A percentile compares a stretch with the other conserved stretches of the same genome.
Evolutionary conservation across 2,113 vertebrate genomes (phyloP).

Genomic region (Tonatia bakeri): DNA sequence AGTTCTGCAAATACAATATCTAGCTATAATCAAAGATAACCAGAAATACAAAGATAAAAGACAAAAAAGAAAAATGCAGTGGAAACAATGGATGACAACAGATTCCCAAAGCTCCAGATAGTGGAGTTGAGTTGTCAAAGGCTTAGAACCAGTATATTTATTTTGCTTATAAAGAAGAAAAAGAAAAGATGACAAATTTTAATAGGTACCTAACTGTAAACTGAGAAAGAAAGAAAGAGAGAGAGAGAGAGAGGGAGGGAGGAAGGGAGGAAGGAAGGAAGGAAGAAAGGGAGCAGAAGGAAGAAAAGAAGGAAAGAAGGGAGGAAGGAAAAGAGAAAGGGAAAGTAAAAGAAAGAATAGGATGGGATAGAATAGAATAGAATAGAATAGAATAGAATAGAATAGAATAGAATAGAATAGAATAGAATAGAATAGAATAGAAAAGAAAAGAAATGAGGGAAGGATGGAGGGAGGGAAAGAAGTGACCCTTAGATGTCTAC

Average conservation of each 20-base stretch:
- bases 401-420: no score
- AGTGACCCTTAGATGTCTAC: background rate
- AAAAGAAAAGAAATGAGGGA: no score
- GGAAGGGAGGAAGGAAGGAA: no score
- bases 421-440: no score
- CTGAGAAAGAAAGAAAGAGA: background rate
- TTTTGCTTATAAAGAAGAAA: background rate
- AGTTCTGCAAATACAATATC: background rate
- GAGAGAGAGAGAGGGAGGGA: fast-evolving
- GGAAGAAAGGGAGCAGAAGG: no score
- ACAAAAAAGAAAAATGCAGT: background rate
- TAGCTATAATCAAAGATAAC: background rate
- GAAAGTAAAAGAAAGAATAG: no score
- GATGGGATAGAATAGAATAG: no score
- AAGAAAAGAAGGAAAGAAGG: no score
- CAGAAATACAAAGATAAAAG: background rate
- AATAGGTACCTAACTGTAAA: background rate
- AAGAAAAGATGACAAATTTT: background rate
- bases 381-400: no score
- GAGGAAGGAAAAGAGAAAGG: no score
- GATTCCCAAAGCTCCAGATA: background rate
- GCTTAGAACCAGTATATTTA: background rate
- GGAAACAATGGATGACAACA: background rate
- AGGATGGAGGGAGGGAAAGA: no score
- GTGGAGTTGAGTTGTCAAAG: background rate